Conservation (phyloP, 2,797 vertebrate genomes). For the Pampus argenteus region DNA sequence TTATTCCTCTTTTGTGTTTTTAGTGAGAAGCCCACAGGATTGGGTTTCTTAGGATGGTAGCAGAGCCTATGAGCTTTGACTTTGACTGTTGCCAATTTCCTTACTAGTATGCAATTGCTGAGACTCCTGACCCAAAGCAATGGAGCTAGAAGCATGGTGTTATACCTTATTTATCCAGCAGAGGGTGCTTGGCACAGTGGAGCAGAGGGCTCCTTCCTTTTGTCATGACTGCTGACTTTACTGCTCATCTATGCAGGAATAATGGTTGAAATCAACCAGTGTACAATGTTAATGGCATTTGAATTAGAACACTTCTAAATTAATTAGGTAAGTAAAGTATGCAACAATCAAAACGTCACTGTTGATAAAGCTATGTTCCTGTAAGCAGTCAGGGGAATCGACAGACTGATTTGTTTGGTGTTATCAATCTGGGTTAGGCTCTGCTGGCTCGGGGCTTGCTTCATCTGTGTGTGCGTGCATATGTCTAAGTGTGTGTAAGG, state of each 20-base stretch:
- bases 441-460: constrained; percentile 72
- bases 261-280: constrained; percentile 74
- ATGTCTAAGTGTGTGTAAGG: constrained; percentile 29
- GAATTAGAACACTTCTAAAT: constrained; percentile 80
- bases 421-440: constrained; percentile 82
- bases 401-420: constrained; percentile 80
- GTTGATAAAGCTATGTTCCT: constrained; percentile 74
- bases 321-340: constrained; percentile 78
- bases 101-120: constrained; percentile 28
- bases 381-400: constrained; percentile 64
- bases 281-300: constrained; percentile 76
- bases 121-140: constrained; percentile 12
- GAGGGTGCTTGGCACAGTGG: constrained; percentile 70
- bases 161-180: constrained; percentile 62
- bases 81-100: constrained; percentile 54
- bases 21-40: constrained; percentile 37
- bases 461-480: constrained; percentile 43
- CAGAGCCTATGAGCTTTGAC: constrained; percentile 61
- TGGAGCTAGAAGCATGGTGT: constrained; percentile 1
- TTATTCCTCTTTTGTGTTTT: constrained; percentile 52
- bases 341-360: constrained; percentile 78
- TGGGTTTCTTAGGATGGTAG: constrained; percentile 56
- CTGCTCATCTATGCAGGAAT: constrained; percentile 69
- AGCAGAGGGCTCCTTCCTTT: constrained; percentile 44
- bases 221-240: constrained; percentile 67